Evolutionary conservation across 2,113 vertebrate species (phyloP).

Genomic region (Motacilla alba): DNA sequence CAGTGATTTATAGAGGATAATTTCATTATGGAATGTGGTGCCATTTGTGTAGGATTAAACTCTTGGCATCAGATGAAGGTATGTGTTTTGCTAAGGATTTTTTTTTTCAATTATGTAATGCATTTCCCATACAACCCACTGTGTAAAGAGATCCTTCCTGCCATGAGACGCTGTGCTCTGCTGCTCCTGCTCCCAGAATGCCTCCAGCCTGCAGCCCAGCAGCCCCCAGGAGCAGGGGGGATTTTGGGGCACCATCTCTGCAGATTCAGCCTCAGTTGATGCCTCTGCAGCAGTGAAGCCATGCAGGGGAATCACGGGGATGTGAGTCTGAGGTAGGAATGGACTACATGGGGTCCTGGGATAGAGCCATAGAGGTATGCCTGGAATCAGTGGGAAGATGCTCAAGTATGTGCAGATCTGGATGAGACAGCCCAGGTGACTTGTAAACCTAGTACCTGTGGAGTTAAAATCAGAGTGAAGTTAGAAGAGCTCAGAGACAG

Average conservation of each 20-base stretch:
- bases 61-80: background rate
- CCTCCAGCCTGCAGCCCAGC: background rate
- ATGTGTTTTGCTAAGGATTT: background rate
- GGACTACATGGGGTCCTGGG: background rate
- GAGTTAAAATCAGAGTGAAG: background rate
- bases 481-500: background rate
- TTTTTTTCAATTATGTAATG: background rate
- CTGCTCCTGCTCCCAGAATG: background rate
- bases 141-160: background rate
- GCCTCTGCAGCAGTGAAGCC: background rate
- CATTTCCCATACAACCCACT: background rate
- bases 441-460: background rate
- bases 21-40: background rate
- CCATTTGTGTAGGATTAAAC: background rate
- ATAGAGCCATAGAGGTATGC: background rate
- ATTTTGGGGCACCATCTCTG: background rate
- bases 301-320: background rate
- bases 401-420: background rate
- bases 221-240: background rate
- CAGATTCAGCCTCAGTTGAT: background rate
- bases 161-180: fast-evolving
- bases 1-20: background rate
- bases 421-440: background rate
- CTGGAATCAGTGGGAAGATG: background rate
- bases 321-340: background rate